Evolutionary conservation across 2,113 vertebrate species (phyloP).

Genomic region (Archilochus colubris): DNA sequence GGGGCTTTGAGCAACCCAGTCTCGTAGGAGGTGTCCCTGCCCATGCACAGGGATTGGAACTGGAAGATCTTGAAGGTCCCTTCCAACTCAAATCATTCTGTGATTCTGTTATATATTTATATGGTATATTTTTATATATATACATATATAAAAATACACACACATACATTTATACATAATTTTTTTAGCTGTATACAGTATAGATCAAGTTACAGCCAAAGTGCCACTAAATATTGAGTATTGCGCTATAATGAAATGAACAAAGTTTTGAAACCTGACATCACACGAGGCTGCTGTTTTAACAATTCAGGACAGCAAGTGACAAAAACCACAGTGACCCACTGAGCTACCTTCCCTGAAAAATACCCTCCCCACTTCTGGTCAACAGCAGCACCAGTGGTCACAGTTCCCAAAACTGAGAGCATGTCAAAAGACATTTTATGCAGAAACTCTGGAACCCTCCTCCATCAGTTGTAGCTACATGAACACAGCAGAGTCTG

Average conservation of each 20-base stretch:
- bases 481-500: neutral
- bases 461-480: neutral
- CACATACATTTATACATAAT: neutral
- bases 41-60: no score
- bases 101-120: no score
- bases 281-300: neutral
- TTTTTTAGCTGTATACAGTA: neutral
- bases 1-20: no score
- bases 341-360: neutral
- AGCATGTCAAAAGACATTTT: neutral
- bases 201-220: neutral
- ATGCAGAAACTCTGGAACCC: neutral
- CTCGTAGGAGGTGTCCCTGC: no score
- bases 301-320: neutral
- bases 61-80: no score
- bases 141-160: neutral
- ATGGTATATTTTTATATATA: neutral
- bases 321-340: neutral
- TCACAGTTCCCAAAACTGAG: neutral
- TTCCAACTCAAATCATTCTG: no score
- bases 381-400: neutral
- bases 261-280: neutral
- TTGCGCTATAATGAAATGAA: neutral
- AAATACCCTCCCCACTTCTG: neutral
- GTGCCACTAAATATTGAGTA: neutral